Evolutionary conservation across 1,140 invertebrate species (phyloP), one percentile per base, ranked within the genome.

Genomic region (Carposina sasakii): DNA sequence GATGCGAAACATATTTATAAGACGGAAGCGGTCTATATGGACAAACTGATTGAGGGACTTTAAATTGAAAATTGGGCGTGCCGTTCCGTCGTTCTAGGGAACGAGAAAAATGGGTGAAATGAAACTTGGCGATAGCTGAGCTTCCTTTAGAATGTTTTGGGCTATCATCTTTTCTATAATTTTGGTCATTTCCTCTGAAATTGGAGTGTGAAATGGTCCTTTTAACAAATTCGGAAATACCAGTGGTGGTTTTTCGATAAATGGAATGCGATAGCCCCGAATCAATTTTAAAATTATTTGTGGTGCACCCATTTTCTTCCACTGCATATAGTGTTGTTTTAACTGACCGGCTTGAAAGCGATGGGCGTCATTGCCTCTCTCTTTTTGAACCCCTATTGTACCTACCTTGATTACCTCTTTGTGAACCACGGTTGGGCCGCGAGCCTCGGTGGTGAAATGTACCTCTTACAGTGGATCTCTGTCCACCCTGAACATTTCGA

Each of bases 41-140:
- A 67, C 43, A 36, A 57, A 54, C 0, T 39, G 12, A 47, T 72
- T 65, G 16, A 72, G 33, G 12, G 40, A 42, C 19, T 58, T 50
- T 2, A 63, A 34, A 34, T 70, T 65, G 60, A 70, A 66, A 34
- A 70, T 68, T 2, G 57, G 61, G 1, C 36, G 26, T 8, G 22
- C 15, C 21, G 53, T 23, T n/a, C 44, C 34, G 22, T 54, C 45
- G 12, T 21, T 19, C 19, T 36, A 16, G 1, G 54, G 33, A 16
- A 19, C 19, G 1, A 36, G 13, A 36, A 36, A 36, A 10, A 36
- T 36, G 8, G 15, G 1, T 15, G 60, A 73, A 12, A 71, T 30
- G 43, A 73, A 36, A 16, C 33, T 36, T 13, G 33, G 16, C 15
- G 13, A 16, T 2, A 19, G 12, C 2, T 16, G 9, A 16, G 33